Evolutionary conservation across 2,113 vertebrate species (phyloP).

Genomic region (Siphamia tubifer): DNA sequence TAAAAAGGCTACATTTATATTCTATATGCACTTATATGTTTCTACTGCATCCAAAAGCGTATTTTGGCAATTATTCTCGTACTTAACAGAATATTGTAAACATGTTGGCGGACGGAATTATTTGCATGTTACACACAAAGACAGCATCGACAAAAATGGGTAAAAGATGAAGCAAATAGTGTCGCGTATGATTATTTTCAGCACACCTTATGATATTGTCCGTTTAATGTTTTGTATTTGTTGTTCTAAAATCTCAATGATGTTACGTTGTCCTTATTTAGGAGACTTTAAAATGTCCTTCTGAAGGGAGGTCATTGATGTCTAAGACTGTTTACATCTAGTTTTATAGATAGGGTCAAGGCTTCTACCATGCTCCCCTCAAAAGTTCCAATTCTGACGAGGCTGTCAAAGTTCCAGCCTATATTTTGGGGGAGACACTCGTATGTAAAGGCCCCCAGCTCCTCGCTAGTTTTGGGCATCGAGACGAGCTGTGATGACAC

Average conservation of each 20-base stretch:
- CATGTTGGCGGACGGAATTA: slow-evolving; percentile 23
- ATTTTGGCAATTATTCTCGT: too few species aligned
- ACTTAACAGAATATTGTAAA: not conserved
- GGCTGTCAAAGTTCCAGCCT: not conserved
- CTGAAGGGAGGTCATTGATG: not conserved
- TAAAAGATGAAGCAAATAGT: not conserved
- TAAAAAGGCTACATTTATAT: not conserved
- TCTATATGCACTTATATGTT: too few species aligned
- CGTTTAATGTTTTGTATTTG: too few species aligned
- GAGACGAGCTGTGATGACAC: slow-evolving; percentile 98
- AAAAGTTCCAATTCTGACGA: not conserved
- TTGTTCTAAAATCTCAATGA: too few species aligned
- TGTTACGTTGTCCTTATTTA: too few species aligned
- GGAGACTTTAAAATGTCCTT: too few species aligned
- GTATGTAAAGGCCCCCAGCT: not conserved
- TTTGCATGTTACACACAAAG: slow-evolving; percentile 40
- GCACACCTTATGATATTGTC: too few species aligned
- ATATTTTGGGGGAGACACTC: not conserved
- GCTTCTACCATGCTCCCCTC: slow-evolving; percentile 17
- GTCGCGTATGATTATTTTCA: not conserved
- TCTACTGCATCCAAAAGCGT: too few species aligned
- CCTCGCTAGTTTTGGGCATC: slow-evolving; percentile 87
- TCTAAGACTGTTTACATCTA: not conserved
- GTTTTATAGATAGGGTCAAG: too few species aligned
- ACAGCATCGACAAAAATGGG: not conserved